Percentiles rank a stretch among this genome's conserved stretches.
Evolutionary conservation across 1,140 invertebrate genomes (phyloP).

Genomic region (Liolophura sinensis): DNA sequence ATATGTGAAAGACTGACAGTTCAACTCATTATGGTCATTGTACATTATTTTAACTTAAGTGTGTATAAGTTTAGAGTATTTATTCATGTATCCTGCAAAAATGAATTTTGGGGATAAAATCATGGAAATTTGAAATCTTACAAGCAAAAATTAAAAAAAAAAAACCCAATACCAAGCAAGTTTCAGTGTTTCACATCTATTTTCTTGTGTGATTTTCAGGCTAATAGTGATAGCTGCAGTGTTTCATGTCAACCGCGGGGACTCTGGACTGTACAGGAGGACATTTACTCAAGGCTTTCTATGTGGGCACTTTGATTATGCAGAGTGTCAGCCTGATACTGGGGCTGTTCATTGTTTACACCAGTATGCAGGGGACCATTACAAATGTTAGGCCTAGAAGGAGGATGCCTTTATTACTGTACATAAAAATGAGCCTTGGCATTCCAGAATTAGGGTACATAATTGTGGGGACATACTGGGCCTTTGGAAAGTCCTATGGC

Average conservation of each 20-base stretch:
- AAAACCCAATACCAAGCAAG: neutral
- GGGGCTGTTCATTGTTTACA: conserved; percentile 42
- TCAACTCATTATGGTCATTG: too few species aligned
- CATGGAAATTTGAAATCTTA: neutral
- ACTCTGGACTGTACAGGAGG: conserved; percentile 30
- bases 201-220: conserved; percentile 27
- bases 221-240: conserved; percentile 35
- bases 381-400: conserved; percentile 50
- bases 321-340: conserved; percentile 44
- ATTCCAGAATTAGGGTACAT: conserved; percentile 78
- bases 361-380: conserved; percentile 57
- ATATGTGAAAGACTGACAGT: too few species aligned
- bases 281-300: conserved; percentile 33
- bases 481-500: conserved; percentile 62
- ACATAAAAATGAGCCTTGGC: conserved; percentile 64
- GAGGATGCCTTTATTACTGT: conserved; percentile 53
- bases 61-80: neutral
- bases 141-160: neutral
- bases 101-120: neutral
- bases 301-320: conserved; percentile 44
- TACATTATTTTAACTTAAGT: too few species aligned
- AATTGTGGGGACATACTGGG: conserved; percentile 79
- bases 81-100: neutral
- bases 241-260: conserved; percentile 28
- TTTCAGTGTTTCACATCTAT: neutral